A percentile compares a stretch with the other conserved stretches of the same genome.
phyloP scores from a whole-genome alignment of 2,797 vertebrate species.

The Petrocephalus schoutedeni region DNA sequence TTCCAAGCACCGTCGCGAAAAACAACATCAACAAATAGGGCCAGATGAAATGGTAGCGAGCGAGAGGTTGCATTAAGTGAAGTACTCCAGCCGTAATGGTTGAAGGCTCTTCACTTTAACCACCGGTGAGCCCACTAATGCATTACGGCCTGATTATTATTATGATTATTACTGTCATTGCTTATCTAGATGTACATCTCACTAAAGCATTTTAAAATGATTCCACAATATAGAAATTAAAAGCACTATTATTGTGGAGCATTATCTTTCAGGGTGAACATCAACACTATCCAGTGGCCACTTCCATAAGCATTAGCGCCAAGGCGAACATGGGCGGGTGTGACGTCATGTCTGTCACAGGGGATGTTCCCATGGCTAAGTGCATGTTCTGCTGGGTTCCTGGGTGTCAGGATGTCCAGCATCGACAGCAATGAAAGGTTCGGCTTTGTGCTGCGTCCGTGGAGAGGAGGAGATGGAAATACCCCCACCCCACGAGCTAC shows the following conservation, averaged over 20 bases:
- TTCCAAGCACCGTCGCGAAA: slow-evolving; percentile 72
- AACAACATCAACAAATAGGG: slow-evolving; percentile 59
- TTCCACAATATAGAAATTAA: slow-evolving; percentile 62
- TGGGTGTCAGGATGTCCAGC: background rate
- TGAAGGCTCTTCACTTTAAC: slow-evolving; percentile 70
- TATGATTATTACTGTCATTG: slow-evolving; percentile 59
- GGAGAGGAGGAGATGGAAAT: background rate
- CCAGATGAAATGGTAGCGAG: slow-evolving; percentile 64
- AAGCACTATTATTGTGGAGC: slow-evolving; percentile 64
- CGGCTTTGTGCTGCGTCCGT: background rate
- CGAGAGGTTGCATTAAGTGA: slow-evolving; percentile 59
- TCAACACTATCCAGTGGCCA: slow-evolving; percentile 41
- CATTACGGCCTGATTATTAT: slow-evolving; percentile 62
- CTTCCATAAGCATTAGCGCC: slow-evolving; percentile 47
- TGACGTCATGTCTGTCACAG: slow-evolving; percentile 39
- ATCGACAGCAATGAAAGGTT: background rate
- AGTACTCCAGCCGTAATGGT: slow-evolving; percentile 68
- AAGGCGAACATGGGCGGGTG: slow-evolving; percentile 26
- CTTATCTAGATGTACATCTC: slow-evolving; percentile 59
- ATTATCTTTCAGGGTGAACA: slow-evolving; percentile 57
- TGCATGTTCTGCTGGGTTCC: slow-evolving; percentile 55
- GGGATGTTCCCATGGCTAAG: slow-evolving; percentile 47
- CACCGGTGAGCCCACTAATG: slow-evolving; percentile 57
- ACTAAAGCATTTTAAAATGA: slow-evolving; percentile 55
- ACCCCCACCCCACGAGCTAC: background rate